phyloP scores from a whole-genome alignment of 2,888 invertebrate genomes.

The Lycophotia porphyrea region DNA sequence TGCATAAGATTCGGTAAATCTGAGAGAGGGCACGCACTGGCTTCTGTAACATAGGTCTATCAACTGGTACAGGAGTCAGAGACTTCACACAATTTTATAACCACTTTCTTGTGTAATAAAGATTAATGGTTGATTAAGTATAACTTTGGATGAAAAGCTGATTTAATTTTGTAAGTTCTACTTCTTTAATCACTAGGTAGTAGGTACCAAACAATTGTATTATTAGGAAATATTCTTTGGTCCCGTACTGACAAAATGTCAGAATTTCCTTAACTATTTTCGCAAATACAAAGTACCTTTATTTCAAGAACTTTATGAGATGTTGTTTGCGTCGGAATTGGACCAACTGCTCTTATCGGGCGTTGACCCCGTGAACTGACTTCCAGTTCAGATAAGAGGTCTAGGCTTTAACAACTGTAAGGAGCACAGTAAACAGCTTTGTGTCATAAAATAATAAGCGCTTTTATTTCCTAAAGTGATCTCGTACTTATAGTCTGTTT shows the following conservation, averaged over 20 bases:
- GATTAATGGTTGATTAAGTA: too few species aligned
- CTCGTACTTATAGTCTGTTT: neutral
- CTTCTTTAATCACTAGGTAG: neutral
- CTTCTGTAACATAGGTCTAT: too few species aligned
- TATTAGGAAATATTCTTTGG: neutral
- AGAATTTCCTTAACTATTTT: neutral
- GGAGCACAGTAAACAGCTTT: constrained; percentile 35
- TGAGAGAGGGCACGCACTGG: too few species aligned
- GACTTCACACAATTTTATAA: too few species aligned
- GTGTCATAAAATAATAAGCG: constrained; percentile 10
- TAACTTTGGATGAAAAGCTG: neutral
- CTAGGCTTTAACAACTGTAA: constrained; percentile 22
- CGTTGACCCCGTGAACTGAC: constrained; percentile 39
- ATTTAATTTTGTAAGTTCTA: too few species aligned
- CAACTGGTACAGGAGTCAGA: too few species aligned
- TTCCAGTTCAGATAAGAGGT: constrained; percentile 48
- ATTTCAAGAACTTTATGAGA: constrained; percentile 43
- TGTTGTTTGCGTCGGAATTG: constrained; percentile 23
- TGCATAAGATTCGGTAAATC: too few species aligned
- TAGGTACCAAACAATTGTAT: too few species aligned
- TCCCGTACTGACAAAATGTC: neutral
- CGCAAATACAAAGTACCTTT: neutral
- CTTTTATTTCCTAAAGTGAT: constrained; percentile 17
- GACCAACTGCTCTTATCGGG: constrained; percentile 46
- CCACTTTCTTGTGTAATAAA: too few species aligned